Conservation (phyloP, 2,113 vertebrate species). For the Catharus minimus region DNA sequence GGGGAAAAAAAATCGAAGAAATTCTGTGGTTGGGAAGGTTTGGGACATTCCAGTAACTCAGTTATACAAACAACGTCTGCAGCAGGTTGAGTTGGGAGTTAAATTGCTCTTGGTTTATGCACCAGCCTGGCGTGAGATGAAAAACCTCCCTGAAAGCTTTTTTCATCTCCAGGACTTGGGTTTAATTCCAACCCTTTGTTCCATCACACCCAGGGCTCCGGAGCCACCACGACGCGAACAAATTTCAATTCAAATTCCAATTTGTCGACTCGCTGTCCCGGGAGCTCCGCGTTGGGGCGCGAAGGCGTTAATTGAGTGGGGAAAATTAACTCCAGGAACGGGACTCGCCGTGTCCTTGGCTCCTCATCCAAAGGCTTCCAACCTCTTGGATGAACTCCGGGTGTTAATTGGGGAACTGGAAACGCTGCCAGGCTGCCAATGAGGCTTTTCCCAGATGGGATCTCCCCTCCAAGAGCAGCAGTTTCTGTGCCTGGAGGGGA, state of each 20-base stretch:
- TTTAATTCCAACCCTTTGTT: neutral
- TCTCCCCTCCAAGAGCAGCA: neutral
- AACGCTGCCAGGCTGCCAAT: neutral
- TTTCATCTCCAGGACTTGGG: neutral
- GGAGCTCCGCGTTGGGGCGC: neutral
- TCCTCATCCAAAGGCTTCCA: neutral
- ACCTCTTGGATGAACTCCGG: neutral
- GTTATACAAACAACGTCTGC: neutral
- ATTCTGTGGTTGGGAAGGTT: neutral
- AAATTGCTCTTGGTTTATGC: neutral
- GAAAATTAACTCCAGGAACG: neutral
- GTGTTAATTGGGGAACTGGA: neutral
- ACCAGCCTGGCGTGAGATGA: neutral
- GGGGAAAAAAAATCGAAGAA: rapidly evolving
- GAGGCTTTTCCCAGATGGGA: neutral
- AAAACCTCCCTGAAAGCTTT: neutral
- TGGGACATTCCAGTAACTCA: neutral
- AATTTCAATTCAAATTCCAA: neutral
- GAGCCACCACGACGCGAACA: neutral
- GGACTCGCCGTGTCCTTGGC: neutral
- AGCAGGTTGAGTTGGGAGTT: neutral
- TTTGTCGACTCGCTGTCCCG: neutral
- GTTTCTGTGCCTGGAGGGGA: neutral
- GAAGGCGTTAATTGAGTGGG: neutral
- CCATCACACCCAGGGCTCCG: neutral